Evolutionary conservation across 2,797 vertebrate species (phyloP), one percentile per base, ranked within the genome.

Genomic region (Garrulus glandarius): DNA sequence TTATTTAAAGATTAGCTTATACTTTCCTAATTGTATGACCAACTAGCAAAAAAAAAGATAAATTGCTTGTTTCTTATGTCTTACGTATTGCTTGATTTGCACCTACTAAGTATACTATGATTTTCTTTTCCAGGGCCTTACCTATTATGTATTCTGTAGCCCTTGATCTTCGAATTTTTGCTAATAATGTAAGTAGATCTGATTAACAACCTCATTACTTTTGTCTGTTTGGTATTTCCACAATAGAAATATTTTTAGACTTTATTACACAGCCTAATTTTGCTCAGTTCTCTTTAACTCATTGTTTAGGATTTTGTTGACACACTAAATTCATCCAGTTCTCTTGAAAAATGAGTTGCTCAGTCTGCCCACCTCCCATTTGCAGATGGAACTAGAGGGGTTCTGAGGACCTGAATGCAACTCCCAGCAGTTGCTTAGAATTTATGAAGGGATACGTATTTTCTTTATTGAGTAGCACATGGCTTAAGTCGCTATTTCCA

Each of bases 91-190:
- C 18, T 32, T 76, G 41, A 34, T 84, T 92, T 87, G 26, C 23
- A 44, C 5, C 13, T 89, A 13, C 24, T 69, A 24, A 77, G 6
- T 67, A 11, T 46, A 22, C 12, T 39, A 2, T 60, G 32, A 57
- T 76, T 70, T 82, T 39, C 41, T 82, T 90, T 77, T 81, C 8
- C 86, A 99, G 99, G 99, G 99, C 99, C 59, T 98, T 99, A 84
- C 98, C 98, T 4, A 97, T 99, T 90, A 99, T 99, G 99, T 99
- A 99, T 67, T 98, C 99, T 2, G 99, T 99, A 57, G 98, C 99
- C 1, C 98, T 99, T 39, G 99, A 99, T 91, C 99, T 99, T 89
- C 98, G 99, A 44, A 98, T 99, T 88, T 99, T 99, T 94, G 99
- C 99, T 94, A 99, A 99, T 95, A 99, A 98, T 18, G 99, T 99